Evolutionary conservation across 53 echinoderm and acorn worm species (phyloP).

Genomic region (Crossaster papposus): DNA sequence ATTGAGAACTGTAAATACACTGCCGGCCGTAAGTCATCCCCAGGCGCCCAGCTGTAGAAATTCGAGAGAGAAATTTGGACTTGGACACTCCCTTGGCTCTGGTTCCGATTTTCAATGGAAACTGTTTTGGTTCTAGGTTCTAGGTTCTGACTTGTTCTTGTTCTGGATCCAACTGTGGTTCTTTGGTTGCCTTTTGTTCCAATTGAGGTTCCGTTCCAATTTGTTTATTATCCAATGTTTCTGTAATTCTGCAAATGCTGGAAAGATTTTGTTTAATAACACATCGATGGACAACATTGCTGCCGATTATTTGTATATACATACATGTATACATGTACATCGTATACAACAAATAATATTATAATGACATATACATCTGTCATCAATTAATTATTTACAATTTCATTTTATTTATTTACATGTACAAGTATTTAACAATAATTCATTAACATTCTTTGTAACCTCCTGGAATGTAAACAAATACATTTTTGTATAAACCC

Average conservation of each 20-base stretch:
- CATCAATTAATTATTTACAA: background rate
- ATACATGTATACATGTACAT: background rate
- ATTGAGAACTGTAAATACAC: background rate
- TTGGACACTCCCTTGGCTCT: background rate
- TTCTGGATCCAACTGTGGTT: constrained; percentile 3
- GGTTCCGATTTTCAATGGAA: background rate
- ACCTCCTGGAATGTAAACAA: background rate
- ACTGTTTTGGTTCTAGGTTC: background rate
- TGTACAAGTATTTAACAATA: background rate
- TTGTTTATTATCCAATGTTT: background rate
- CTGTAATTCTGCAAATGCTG: background rate
- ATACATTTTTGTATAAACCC: background rate
- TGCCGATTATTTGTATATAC: background rate
- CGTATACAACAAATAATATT: background rate
- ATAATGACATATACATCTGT: background rate
- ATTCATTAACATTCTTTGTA: background rate
- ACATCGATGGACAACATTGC: background rate
- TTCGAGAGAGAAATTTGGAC: background rate
- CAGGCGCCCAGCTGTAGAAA: background rate
- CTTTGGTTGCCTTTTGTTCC: background rate
- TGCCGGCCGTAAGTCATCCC: background rate
- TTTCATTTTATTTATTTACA: background rate
- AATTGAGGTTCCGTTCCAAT: background rate
- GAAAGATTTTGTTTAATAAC: background rate
- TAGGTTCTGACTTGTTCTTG: background rate